Percentiles rank a stretch among this genome's conserved stretches.
phyloP scores from a whole-genome alignment of 2,113 vertebrate species.

The Aplodontia rufa region DNA sequence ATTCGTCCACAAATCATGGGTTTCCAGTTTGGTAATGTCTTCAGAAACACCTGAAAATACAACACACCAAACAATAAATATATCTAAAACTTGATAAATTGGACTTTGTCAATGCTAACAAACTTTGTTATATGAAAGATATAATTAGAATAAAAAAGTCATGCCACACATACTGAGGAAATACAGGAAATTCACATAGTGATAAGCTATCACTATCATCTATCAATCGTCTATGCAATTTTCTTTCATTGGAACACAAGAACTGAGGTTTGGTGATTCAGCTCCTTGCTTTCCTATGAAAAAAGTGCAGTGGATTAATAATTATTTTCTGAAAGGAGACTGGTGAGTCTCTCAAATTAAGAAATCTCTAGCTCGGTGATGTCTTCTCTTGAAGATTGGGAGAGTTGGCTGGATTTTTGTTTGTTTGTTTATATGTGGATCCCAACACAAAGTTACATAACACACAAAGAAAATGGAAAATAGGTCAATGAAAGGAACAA shows the following conservation, averaged over 20 bases:
- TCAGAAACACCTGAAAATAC: neutral
- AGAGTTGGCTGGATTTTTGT: neutral
- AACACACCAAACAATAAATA: neutral
- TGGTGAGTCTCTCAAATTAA: neutral
- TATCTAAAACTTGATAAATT: neutral
- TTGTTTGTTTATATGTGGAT: neutral
- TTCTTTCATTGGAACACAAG: too few species aligned
- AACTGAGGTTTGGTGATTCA: too few species aligned
- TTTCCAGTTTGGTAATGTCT: neutral
- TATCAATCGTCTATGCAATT: neutral
- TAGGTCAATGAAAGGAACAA: neutral
- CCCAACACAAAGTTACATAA: neutral
- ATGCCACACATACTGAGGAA: neutral
- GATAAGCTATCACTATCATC: neutral
- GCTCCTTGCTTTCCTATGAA: too few species aligned
- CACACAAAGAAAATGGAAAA: neutral
- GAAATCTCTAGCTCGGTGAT: too few species aligned
- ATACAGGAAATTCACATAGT: neutral
- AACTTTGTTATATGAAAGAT: neutral
- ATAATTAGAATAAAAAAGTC: neutral
- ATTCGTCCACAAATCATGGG: neutral
- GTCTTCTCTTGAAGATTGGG: neutral
- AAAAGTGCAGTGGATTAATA: neutral
- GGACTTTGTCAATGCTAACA: neutral
- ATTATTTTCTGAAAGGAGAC: neutral